A percentile compares a stretch with the other conserved stretches of the same genome.
phyloP scores from a whole-genome alignment of 2,113 vertebrate species.

The Smithornis capensis region DNA sequence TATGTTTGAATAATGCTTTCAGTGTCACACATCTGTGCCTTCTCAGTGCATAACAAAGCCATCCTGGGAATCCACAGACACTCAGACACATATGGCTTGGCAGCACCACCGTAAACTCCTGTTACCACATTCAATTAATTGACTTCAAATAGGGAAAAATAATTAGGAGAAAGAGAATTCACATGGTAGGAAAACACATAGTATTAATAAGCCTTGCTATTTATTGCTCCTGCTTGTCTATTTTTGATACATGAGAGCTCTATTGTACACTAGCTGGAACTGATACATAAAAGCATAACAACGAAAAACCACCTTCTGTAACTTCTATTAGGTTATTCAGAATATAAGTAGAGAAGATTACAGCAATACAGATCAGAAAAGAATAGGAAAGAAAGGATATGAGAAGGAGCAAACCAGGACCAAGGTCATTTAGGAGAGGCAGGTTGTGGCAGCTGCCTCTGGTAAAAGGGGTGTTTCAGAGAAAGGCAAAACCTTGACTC shows the following conservation, averaged over 20 bases:
- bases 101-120: background rate
- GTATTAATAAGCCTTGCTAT: background rate
- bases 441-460: background rate
- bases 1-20: constrained; percentile 3
- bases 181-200: background rate
- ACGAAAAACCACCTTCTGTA: background rate
- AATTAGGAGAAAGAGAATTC: constrained; percentile 3
- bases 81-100: constrained; percentile 17
- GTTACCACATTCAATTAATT: constrained; percentile 8
- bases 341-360: background rate
- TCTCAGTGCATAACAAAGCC: background rate
- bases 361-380: background rate
- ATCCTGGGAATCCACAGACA: background rate
- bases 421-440: background rate
- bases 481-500: background rate
- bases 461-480: background rate
- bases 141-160: constrained; percentile 35
- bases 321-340: background rate
- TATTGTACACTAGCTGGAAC: background rate
- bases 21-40: constrained; percentile 54
- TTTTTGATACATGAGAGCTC: background rate
- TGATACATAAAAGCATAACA: background rate
- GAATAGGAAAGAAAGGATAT: background rate
- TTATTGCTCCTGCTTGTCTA: background rate
- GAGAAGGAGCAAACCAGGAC: background rate